Percentiles rank a stretch among this genome's conserved stretches.
Conservation (phyloP, 1,140 invertebrate genomes). For the Parapsyche elsis region DNA sequence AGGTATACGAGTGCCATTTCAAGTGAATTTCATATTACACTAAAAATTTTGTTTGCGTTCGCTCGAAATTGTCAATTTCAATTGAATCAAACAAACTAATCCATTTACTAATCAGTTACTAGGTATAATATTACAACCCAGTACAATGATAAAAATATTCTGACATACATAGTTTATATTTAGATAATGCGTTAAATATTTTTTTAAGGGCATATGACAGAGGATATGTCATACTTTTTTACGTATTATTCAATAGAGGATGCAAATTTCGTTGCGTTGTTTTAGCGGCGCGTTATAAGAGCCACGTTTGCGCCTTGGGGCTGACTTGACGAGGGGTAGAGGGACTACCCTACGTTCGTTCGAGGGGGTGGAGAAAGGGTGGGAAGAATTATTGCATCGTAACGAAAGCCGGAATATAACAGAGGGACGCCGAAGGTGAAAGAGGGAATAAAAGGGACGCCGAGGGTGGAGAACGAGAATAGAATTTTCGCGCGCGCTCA, state of each 20-base stretch:
- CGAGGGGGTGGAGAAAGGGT: neutral
- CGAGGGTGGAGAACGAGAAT: neutral
- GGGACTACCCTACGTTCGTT: neutral
- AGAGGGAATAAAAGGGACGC: constrained; percentile 14
- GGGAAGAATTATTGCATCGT: constrained; percentile 34
- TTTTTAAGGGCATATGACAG: too few species aligned
- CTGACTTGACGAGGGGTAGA: neutral
- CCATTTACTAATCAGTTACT: too few species aligned
- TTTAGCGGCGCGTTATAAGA: neutral
- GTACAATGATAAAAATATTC: too few species aligned
- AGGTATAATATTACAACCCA: too few species aligned
- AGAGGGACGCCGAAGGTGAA: neutral
- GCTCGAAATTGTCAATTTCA: too few species aligned
- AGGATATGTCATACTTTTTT: too few species aligned
- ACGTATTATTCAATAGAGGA: neutral
- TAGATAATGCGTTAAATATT: too few species aligned
- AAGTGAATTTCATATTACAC: too few species aligned
- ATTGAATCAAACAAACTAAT: too few species aligned
- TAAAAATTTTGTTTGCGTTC: too few species aligned
- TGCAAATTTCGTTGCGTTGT: neutral
- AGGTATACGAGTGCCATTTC: too few species aligned
- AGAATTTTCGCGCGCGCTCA: neutral
- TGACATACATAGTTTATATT: too few species aligned
- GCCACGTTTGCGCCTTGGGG: constrained; percentile 9
- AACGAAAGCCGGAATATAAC: constrained; percentile 13